Percentiles rank a stretch among this genome's conserved stretches.
Evolutionary conservation across 2,888 invertebrate species (phyloP).

Genomic region (Brachycybe producta): DNA sequence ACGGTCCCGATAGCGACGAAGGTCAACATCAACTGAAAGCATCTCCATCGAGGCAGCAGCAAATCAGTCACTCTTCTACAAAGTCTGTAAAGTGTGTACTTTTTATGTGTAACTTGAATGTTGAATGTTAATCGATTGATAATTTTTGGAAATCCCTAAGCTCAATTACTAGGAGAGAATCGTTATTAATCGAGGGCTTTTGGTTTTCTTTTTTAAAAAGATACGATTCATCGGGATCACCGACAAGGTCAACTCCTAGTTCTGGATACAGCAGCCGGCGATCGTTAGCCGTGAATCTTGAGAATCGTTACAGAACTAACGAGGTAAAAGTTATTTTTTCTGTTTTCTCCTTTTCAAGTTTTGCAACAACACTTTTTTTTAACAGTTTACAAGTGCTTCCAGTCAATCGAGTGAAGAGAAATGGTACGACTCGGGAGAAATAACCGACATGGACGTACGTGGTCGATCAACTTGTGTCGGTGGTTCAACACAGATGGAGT

Average conservation of each 20-base stretch:
- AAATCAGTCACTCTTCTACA: conserved; percentile 16
- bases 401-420: conserved; percentile 48
- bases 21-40: conserved; percentile 20
- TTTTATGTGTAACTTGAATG: background rate
- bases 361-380: background rate
- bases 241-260: conserved; percentile 66
- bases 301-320: conserved; percentile 14
- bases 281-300: conserved; percentile 25
- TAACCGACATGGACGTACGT: conserved; percentile 24
- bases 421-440: conserved; percentile 41
- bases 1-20: conserved; percentile 34
- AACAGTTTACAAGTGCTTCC: conserved; percentile 15
- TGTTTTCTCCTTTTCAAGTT: background rate
- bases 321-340: background rate
- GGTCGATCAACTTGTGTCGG: conserved; percentile 19
- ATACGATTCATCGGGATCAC: conserved; percentile 59
- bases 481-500: background rate
- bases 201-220: conserved; percentile 24
- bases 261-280: conserved; percentile 69
- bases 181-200: no score
- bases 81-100: conserved; percentile 5
- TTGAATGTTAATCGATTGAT: background rate
- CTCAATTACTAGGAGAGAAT: no score
- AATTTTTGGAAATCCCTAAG: no score
- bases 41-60: conserved; percentile 31